Evolutionary conservation across 30 jellyfish, hydroid and myxozoan species (phyloP), one percentile per base, ranked within the genome.

Genomic region (Aurelia sp.): DNA sequence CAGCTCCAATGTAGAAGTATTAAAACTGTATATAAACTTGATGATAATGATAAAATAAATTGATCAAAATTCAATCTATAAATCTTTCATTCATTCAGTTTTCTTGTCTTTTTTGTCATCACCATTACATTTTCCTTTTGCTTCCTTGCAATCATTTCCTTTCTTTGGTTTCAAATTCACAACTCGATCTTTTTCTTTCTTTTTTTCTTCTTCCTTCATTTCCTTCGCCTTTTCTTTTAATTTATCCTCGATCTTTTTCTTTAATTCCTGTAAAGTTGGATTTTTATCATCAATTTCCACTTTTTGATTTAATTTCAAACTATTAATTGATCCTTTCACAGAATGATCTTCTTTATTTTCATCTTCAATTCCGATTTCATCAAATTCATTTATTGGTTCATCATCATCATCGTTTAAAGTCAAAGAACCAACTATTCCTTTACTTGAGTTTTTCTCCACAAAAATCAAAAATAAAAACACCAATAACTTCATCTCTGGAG

Each of bases 131-230:
- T 24, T 31, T 69, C 64, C 81, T 16, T 62, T 53, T 2, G 13
- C 86, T 22, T 53, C 86, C 10, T 72, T 50, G 17, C 86, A 35
- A 2, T 68, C 66, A 24, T 62, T 48, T 21, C 63, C 91, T 11
- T 59, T 60, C 79, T 84, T 74, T 22, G 73, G 88, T 30, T 84
- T 74, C 50, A 72, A 19, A 21, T 62, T 64, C 51, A 72, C 88
- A 31, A 59, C 93, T 7, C 52, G 51, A 47, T 58, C 87, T 40
- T 84, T 52, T 3, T 30, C 80, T 38, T 72, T 74, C 51, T 61
- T 72, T 80, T 84, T 74, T 24, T 74, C 82, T 59, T 74, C 87
- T 50, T 84, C 88, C 61, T 74, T 72, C 73, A 38, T 62, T 64
- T 72, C 64, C n/a, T 72, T 74, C 3, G 41, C 62, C 24, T 50